Conservation (phyloP, 2,113 vertebrate species). For the Siphamia tubifer region DNA sequence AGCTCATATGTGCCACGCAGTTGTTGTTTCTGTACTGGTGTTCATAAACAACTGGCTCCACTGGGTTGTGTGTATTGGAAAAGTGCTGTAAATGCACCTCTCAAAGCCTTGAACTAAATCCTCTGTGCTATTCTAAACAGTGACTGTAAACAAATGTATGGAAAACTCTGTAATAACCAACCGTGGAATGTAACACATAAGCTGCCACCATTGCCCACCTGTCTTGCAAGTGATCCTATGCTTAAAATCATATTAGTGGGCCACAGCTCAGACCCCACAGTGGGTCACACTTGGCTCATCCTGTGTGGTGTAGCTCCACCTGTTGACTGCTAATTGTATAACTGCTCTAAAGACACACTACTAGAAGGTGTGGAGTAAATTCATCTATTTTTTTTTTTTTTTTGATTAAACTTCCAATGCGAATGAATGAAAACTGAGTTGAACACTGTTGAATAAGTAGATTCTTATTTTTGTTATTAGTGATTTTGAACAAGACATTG, state of each 20-base stretch:
- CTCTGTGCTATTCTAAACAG: slow-evolving; percentile 38
- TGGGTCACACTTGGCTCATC: slow-evolving; percentile 36
- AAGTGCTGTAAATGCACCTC: slow-evolving; percentile 7
- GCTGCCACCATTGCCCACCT: slow-evolving; percentile 34
- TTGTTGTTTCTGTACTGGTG: slow-evolving; percentile 21
- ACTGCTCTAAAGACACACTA: neutral
- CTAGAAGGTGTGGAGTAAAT: neutral
- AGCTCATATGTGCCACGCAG: slow-evolving; percentile 13
- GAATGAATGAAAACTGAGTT: too few relatives aligned
- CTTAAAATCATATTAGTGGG: slow-evolving; percentile 46
- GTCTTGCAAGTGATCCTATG: slow-evolving; percentile 42
- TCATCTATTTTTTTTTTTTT: too few relatives aligned
- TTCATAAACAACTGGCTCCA: slow-evolving; percentile 34
- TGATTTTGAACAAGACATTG: too few relatives aligned
- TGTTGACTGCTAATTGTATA: slow-evolving; percentile 45
- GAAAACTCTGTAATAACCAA: slow-evolving; percentile 25
- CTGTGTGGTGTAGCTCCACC: slow-evolving; percentile 66
- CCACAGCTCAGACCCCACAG: slow-evolving; percentile 41
- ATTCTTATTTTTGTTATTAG: too few relatives aligned
- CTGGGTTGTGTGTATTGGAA: neutral
- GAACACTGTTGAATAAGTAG: too few relatives aligned
- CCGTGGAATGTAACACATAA: slow-evolving; percentile 25
- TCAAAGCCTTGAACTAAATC: slow-evolving; percentile 24
- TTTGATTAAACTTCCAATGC: too few relatives aligned
- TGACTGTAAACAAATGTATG: slow-evolving; percentile 48